Evolutionary conservation across 2,113 vertebrate species (phyloP), one percentile per base, ranked within the genome.

Genomic region (Catharus minimus): DNA sequence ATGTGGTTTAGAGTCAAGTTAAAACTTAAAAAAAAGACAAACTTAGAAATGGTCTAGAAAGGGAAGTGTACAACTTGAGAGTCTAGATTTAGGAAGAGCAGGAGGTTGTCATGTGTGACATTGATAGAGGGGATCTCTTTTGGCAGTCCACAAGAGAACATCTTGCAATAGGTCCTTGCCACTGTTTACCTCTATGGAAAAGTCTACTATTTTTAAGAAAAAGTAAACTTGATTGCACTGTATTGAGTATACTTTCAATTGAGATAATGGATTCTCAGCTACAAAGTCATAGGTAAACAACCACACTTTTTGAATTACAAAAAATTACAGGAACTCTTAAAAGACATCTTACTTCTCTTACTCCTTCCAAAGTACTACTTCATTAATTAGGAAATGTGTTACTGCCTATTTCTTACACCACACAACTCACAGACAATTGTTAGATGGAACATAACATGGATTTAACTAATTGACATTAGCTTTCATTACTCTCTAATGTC

Each of bases 401-500:
- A 77, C 4, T 78, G 28, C 17, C 30, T 75, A 68, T 80, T 90
- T 89, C 72, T 74, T 85, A 66, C 13, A 81, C 19, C 26, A 38
- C 11, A 5, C 0, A 3, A 41, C 64, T 93, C 85, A 72, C 36
- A 92, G 50, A 75, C 2, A 13, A 75, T 47, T 86, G 55, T 60
- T 88, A 86, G 61, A 75, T 88, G 30, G 80, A 90, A 74, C 19
- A 41, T 93, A 91, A 91, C 50, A 88, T 88, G 79, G 16, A 74
- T 92, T 93, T 96, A 92, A 90, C 82, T 94, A 95, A 91, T 92
- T 86, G 60, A 44, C 66, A 84, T 92, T 94, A 91, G 26, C 20
- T 93, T 92, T 93, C 82, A 93, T 93, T 96, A 92, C 56, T 71
- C 55, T 86, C 49, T 92, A 91, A 94, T 88, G 53, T 72, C 55